Conservation (phyloP, 1,140 invertebrate species). For the Drosophila kurseongensis region DNA sequence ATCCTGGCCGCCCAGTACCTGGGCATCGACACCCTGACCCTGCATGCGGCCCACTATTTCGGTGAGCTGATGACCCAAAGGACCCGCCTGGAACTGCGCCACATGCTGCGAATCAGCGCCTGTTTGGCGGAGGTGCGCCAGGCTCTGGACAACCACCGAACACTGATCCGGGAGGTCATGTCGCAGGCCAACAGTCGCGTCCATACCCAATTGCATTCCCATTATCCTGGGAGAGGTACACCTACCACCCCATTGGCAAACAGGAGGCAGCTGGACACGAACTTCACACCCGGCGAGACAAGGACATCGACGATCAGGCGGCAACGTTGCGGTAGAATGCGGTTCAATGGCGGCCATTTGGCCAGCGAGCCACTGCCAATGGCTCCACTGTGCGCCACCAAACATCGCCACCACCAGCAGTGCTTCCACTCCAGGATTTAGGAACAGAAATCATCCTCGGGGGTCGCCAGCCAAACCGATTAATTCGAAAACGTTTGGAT, state of each 20-base stretch:
- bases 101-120: background rate
- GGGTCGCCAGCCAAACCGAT: too few relatives aligned
- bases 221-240: too few relatives aligned
- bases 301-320: too few relatives aligned
- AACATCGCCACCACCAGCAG: background rate
- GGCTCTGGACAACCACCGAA: background rate
- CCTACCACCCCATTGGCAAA: too few relatives aligned
- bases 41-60: slow-evolving; percentile 21
- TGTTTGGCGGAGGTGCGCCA: slow-evolving; percentile 2
- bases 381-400: background rate
- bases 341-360: background rate
- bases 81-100: background rate
- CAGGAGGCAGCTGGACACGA: too few relatives aligned
- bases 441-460: too few relatives aligned
- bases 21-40: slow-evolving; percentile 29
- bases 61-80: slow-evolving; percentile 14
- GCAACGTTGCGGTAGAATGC: background rate
- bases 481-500: background rate
- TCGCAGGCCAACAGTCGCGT: background rate
- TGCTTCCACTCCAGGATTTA: background rate
- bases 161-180: background rate
- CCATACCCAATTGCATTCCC: too few relatives aligned
- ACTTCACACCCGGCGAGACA: too few relatives aligned
- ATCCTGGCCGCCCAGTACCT: slow-evolving; percentile 37
- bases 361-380: background rate